These are phyloP conservation scores for Nyctibius grandis DNA, from an alignment of 2,797 vertebrate species.

Conservation along the genomic window DNA sequence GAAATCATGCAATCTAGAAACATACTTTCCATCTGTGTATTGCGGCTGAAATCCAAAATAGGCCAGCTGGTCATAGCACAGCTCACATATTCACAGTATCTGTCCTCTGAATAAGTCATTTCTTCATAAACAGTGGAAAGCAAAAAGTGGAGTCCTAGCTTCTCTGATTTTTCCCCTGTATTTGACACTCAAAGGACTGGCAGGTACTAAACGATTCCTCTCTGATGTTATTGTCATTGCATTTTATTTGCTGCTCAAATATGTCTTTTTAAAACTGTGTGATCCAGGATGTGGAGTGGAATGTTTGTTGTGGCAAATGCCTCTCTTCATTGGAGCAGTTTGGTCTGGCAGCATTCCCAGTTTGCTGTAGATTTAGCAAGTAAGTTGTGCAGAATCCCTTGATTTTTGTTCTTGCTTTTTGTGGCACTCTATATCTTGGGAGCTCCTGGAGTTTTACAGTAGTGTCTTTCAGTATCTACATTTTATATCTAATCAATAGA, in stretches of 20 bases:
- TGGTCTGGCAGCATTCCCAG: conserved; percentile 57
- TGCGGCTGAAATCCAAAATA: conserved; percentile 38
- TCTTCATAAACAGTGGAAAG: conserved; percentile 38
- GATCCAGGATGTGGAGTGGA: conserved; percentile 62
- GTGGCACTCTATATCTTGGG: not conserved
- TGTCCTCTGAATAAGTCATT: conserved; percentile 27
- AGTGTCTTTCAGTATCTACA: not conserved
- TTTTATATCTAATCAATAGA: not conserved
- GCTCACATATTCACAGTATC: conserved; percentile 36
- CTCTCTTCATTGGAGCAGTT: conserved; percentile 60
- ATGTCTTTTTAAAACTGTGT: conserved; percentile 33
- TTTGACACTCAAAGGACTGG: conserved; percentile 19
- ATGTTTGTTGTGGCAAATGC: conserved; percentile 70
- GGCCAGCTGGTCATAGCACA: conserved; percentile 44
- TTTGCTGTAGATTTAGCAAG: conserved; percentile 59
- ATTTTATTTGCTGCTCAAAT: conserved; percentile 51
- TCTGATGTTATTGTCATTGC: conserved; percentile 17
- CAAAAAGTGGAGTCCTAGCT: conserved; percentile 12
- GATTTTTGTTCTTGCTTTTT: conserved; percentile 54
- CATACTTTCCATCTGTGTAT: conserved; percentile 47
- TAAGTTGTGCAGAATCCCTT: conserved; percentile 30
- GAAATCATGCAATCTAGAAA: conserved; percentile 34
- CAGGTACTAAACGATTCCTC: conserved; percentile 32
- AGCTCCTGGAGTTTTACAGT: conserved; percentile 2
- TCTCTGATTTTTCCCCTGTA: not conserved